Conservation (phyloP, 2,888 invertebrate genomes). For the Trypoxylon attenuatum region DNA sequence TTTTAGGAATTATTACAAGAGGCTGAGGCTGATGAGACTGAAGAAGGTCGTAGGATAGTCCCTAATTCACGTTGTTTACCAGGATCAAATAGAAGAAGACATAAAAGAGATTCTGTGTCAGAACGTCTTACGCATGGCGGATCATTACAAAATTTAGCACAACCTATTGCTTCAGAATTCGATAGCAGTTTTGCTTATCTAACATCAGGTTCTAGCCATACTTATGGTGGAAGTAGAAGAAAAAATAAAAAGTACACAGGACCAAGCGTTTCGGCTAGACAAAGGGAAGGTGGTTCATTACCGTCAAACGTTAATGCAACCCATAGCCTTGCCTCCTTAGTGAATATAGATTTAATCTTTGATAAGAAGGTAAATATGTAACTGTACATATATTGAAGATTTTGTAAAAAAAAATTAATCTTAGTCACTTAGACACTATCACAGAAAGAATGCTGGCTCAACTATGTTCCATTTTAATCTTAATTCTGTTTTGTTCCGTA, state of each 20-base stretch:
- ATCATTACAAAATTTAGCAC: constrained; percentile 78
- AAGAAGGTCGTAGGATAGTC: constrained; percentile 72
- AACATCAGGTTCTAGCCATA: constrained; percentile 67
- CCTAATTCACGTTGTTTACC: constrained; percentile 70
- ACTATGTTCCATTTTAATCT: no score
- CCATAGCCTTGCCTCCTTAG: constrained; percentile 69
- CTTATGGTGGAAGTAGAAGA: constrained; percentile 66
- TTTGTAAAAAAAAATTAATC: background rate
- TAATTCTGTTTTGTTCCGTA: constrained; percentile 10
- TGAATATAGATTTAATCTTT: constrained; percentile 68
- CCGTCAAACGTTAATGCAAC: constrained; percentile 78
- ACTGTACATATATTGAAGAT: background rate
- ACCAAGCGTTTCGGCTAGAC: constrained; percentile 75
- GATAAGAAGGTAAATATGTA: constrained; percentile 67
- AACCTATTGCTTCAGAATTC: constrained; percentile 73
- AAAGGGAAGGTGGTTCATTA: constrained; percentile 81
- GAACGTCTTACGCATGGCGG: constrained; percentile 78
- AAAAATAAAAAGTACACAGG: constrained; percentile 68
- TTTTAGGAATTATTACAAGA: constrained; percentile 83
- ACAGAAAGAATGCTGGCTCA: no score
- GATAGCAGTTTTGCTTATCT: constrained; percentile 69
- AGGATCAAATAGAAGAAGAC: constrained; percentile 71
- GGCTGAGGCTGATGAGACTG: constrained; percentile 84
- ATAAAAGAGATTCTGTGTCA: constrained; percentile 75
- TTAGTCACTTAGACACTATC: no score